These are phyloP conservation scores for Alouatta palliata DNA, from an alignment of 2,113 vertebrate species.

Conservation along the genomic window DNA sequence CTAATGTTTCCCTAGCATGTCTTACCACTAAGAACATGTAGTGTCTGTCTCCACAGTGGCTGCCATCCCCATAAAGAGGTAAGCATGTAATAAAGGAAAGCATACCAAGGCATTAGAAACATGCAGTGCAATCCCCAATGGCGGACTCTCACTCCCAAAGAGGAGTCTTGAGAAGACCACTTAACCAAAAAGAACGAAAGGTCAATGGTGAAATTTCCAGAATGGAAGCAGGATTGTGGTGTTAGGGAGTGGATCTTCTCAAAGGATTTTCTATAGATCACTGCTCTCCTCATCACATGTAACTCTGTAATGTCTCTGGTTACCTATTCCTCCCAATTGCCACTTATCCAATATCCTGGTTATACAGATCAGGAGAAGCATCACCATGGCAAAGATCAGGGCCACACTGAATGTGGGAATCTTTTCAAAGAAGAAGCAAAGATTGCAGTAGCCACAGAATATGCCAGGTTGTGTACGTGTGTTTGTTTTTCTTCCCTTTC, in stretches of 20 bases:
- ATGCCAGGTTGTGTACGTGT: constrained; percentile 17
- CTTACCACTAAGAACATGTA: neutral
- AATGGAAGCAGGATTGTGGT: neutral
- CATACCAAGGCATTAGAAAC: fast-evolving
- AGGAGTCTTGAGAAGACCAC: neutral
- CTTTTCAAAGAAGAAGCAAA: neutral
- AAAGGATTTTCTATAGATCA: neutral
- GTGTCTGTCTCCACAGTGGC: neutral
- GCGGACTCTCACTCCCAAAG: neutral
- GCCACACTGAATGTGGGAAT: neutral
- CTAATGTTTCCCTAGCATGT: neutral
- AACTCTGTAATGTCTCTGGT: neutral
- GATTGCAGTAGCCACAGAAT: constrained; percentile 5
- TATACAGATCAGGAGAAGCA: neutral
- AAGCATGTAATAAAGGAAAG: neutral
- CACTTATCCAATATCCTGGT: neutral
- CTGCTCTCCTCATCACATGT: neutral
- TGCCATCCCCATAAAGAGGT: neutral
- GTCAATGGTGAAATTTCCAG: neutral
- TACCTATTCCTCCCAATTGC: neutral
- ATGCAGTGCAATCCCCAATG: fast-evolving
- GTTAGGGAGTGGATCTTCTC: neutral
- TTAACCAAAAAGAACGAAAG: constrained; percentile 6
- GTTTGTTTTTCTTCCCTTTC: constrained; percentile 39
- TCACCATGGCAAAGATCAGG: neutral